Percentiles rank a stretch among this genome's conserved stretches.
These are phyloP conservation scores for Mionectes olivaceus DNA, from an alignment of 2,797 vertebrate species.

Conservation along the genomic window DNA sequence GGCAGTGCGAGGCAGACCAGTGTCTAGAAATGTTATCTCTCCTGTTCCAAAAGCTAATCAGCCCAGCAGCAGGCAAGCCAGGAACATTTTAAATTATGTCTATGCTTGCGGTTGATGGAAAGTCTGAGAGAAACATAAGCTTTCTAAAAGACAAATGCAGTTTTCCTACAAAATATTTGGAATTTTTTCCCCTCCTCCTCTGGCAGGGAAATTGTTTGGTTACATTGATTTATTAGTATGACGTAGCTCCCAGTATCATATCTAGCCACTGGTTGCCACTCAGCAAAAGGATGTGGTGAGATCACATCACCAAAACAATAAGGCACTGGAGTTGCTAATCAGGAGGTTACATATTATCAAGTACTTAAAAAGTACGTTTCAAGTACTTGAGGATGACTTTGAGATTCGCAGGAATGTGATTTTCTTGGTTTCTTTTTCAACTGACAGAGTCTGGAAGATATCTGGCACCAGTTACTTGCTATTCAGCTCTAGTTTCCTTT, in stretches of 20 bases:
- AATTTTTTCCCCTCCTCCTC: background rate
- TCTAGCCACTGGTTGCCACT: background rate
- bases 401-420: background rate
- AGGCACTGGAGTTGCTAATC: background rate
- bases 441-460: background rate
- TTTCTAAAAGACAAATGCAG: background rate
- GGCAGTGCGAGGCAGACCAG: background rate
- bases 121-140: conserved; percentile 16
- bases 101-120: background rate
- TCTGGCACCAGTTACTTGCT: background rate
- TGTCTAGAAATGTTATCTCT: conserved; percentile 40
- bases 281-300: conserved; percentile 16
- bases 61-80: background rate
- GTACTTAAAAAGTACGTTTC: background rate
- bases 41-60: conserved; percentile 25
- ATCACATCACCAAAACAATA: background rate
- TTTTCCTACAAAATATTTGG: conserved; percentile 1
- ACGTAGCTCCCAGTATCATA: background rate
- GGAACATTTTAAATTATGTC: conserved; percentile 47
- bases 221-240: conserved; percentile 12
- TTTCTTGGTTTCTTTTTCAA: background rate
- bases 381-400: background rate
- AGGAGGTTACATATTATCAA: background rate
- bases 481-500: background rate
- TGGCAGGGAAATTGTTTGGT: background rate